Conservation (phyloP, 2,113 vertebrate genomes). For the Varanus salvator region DNA sequence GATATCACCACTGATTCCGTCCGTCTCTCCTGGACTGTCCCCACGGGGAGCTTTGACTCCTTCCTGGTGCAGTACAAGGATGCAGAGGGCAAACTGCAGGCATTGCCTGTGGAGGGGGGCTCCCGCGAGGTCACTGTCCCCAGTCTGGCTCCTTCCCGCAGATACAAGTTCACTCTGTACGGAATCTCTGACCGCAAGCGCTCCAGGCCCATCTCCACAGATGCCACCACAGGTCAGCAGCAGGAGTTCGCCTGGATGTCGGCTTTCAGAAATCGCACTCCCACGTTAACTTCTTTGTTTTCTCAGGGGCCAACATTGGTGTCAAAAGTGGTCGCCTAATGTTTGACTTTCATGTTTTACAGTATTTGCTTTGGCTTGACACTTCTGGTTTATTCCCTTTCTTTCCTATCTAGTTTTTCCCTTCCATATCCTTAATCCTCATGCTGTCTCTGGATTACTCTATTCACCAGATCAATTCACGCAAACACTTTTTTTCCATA, state of each 20-base stretch:
- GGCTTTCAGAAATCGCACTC: neutral
- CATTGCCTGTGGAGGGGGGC: slow-evolving; percentile 29
- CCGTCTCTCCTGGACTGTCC: slow-evolving; percentile 55
- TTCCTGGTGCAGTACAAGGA: slow-evolving; percentile 71
- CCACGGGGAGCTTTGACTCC: slow-evolving; percentile 58
- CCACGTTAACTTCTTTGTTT: neutral
- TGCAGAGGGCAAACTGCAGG: slow-evolving; percentile 43
- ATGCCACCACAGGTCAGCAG: slow-evolving; percentile 63
- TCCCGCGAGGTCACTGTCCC: slow-evolving; percentile 17
- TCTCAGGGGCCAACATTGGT: neutral
- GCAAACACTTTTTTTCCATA: no score
- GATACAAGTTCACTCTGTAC: slow-evolving; percentile 72
- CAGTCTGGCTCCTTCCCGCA: slow-evolving; percentile 16
- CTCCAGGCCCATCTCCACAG: slow-evolving; percentile 32
- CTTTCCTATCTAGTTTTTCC: neutral
- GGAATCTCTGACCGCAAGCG: slow-evolving; percentile 65
- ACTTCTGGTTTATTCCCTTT: neutral
- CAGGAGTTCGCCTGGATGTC: neutral
- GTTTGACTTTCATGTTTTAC: neutral
- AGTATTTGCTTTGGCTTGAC: neutral
- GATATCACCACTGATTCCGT: slow-evolving; percentile 24
- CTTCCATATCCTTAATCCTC: neutral
- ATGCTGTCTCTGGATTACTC: neutral
- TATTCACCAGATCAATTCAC: no score
- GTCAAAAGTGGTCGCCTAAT: neutral